phyloP scores from a whole-genome alignment of 2,113 vertebrate species.

The Xenus cinereus region DNA sequence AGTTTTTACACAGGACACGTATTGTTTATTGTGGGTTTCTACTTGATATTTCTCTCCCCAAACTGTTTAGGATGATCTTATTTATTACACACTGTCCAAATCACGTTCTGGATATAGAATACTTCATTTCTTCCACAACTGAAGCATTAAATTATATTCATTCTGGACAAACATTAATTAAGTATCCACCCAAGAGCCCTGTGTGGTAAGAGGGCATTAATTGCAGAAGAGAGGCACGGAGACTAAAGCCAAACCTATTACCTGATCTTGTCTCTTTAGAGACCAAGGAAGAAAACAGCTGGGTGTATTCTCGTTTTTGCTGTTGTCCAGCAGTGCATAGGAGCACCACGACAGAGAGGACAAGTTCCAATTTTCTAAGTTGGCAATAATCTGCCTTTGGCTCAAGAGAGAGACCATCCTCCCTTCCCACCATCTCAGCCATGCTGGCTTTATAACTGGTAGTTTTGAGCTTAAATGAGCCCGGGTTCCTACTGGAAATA shows the following conservation, averaged over 20 bases:
- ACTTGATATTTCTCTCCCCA: neutral
- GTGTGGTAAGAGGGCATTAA: neutral
- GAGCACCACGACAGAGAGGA: neutral
- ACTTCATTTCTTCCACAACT: neutral
- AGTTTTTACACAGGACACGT: neutral
- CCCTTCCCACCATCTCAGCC: neutral
- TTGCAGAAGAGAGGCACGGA: neutral
- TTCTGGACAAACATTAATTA: neutral
- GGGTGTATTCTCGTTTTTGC: neutral
- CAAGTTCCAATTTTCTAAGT: neutral
- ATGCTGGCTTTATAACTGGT: neutral
- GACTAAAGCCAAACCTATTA: neutral
- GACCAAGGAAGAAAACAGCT: neutral
- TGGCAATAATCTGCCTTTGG: neutral
- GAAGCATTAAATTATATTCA: neutral
- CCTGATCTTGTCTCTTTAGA: neutral
- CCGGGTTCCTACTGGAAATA: neutral
- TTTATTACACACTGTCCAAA: neutral
- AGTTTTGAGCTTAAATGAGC: neutral
- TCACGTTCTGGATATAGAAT: neutral
- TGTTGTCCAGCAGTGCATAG: neutral
- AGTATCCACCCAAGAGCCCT: neutral
- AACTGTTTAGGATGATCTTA: neutral
- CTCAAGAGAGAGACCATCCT: neutral
- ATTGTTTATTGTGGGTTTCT: neutral